Conservation (phyloP, 2,797 vertebrate species). For the Gymnoscopelus braueri region DNA sequence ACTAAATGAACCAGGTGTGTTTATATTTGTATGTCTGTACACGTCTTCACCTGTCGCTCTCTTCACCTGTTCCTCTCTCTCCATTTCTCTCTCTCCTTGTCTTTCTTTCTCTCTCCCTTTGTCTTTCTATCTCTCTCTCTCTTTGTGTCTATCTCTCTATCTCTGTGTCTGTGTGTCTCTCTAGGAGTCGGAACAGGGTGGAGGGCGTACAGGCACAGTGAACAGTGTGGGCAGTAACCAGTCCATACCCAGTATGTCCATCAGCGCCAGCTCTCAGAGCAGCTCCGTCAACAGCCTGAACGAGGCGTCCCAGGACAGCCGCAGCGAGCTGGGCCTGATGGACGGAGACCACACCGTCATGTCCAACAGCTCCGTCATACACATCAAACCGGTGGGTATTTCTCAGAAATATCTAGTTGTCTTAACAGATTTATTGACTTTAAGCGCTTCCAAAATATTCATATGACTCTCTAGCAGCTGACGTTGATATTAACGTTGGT, state of each 20-base stretch:
- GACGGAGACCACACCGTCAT: conserved; percentile 98
- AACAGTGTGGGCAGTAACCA: conserved; percentile 98
- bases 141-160: no score
- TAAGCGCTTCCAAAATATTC: no score
- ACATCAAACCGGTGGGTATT: conserved; percentile 80
- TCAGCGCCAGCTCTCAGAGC: conserved; percentile 99
- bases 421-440: no score
- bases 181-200: conserved; percentile 92
- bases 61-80: conserved; percentile 1
- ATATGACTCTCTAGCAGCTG: no score
- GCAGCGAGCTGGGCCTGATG: conserved; percentile 94
- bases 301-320: conserved; percentile 94
- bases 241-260: conserved; percentile 99
- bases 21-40: conserved; percentile 44
- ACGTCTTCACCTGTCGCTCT: conserved; percentile 28
- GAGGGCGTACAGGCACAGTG: conserved; percentile 93
- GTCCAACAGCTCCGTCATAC: conserved; percentile 99
- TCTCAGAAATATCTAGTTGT: no score
- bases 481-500: no score
- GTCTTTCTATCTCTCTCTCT: conserved; percentile 31
- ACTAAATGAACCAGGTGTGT: conserved; percentile 44
- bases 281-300: conserved; percentile 99
- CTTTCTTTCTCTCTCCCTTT: conserved; percentile 12
- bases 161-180: conserved; percentile 16
- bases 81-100: conserved; percentile 37